A percentile compares a stretch with the other conserved stretches of the same genome.
phyloP scores from a whole-genome alignment of 2,797 vertebrate species.

The Rousettus madagascariensis region DNA sequence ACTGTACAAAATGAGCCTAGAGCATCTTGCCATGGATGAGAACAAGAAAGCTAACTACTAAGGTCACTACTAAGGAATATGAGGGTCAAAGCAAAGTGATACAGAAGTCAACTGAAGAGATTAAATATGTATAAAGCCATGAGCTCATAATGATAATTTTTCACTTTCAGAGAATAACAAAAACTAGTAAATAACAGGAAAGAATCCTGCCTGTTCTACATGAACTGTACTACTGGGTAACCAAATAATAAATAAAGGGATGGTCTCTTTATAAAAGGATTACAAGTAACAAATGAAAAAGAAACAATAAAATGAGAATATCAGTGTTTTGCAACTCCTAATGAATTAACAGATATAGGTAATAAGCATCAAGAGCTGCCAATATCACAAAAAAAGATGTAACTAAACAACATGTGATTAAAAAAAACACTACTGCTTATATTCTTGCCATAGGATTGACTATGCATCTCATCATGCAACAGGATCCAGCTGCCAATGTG shows the following conservation, averaged over 20 bases:
- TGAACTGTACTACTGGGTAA: neutral
- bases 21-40: neutral
- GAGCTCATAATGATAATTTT: neutral
- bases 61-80: neutral
- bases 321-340: neutral
- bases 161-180: neutral
- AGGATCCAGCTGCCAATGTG: neutral
- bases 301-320: neutral
- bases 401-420: neutral
- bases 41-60: neutral
- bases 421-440: neutral
- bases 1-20: neutral
- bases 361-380: neutral
- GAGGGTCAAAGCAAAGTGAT: neutral
- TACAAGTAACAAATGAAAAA: neutral
- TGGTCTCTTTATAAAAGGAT: neutral
- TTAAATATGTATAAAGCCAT: neutral
- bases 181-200: constrained; percentile 8
- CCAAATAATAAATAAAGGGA: neutral
- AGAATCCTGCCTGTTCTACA: neutral
- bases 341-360: neutral
- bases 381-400: neutral
- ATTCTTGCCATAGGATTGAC: neutral
- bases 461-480: neutral
- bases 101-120: neutral